Percentiles rank a stretch among this genome's conserved stretches.
Conservation (phyloP, 2,797 vertebrate species). For the Nasua narica region DNA sequence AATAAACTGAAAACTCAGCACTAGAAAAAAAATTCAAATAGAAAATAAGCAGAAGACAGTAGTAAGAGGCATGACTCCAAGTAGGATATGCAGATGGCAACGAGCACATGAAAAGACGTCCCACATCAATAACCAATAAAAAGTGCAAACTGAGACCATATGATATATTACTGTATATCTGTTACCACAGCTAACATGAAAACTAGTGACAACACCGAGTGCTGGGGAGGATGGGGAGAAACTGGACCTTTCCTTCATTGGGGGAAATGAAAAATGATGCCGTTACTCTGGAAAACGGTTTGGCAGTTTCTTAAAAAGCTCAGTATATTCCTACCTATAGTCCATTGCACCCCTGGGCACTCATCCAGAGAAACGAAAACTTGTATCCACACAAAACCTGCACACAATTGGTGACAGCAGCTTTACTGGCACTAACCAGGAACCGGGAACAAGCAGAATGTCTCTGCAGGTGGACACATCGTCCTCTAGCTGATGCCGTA, state of each 20-base stretch:
- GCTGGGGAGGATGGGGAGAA: background rate
- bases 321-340: background rate
- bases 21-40: background rate
- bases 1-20: background rate
- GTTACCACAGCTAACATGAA: background rate
- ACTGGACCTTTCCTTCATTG: background rate
- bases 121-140: too few relatives aligned
- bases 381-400: background rate
- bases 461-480: background rate
- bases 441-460: background rate
- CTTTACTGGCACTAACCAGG: background rate
- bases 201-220: background rate
- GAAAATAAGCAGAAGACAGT: background rate
- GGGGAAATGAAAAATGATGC: background rate
- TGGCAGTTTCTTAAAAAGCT: background rate
- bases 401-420: too few relatives aligned
- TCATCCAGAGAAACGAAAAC: background rate
- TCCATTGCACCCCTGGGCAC: background rate
- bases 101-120: background rate
- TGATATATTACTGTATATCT: background rate
- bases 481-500: fast-evolving
- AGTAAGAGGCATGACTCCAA: background rate
- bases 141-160: background rate
- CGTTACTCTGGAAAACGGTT: background rate
- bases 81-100: background rate